Conservation (phyloP, 2,888 invertebrate genomes). For the Leptopterna dolabrata region DNA sequence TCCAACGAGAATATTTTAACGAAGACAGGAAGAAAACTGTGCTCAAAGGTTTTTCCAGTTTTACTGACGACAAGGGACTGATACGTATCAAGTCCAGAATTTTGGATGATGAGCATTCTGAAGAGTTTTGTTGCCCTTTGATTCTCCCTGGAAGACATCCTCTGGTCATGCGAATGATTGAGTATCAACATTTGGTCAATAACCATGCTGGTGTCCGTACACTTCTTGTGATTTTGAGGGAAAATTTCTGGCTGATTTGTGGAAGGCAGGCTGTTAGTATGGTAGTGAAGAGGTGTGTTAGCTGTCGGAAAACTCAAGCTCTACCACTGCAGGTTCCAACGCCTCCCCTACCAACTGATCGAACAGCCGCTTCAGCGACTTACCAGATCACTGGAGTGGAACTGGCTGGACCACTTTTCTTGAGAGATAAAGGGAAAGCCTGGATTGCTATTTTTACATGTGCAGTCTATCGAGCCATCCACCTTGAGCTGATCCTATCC, state of each 20-base stretch:
- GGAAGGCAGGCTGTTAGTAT: conserved; percentile 10
- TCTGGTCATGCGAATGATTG: not conserved
- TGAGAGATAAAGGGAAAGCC: conserved; percentile 51
- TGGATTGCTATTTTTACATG: conserved; percentile 65
- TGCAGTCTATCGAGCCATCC: conserved; percentile 64
- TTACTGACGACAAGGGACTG: not conserved
- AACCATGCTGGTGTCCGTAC: conserved; percentile 25
- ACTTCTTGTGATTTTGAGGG: conserved; percentile 32
- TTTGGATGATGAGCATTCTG: conserved; percentile 13
- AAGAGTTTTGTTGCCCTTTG: conserved; percentile 29
- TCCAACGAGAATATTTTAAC: conserved; percentile 38
- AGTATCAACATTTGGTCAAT: not conserved
- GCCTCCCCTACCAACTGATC: conserved; percentile 56
- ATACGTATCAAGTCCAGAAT: conserved; percentile 27
- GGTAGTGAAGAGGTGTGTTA: conserved; percentile 27
- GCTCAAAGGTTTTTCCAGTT: not conserved
- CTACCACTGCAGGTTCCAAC: not conserved
- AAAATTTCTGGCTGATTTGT: conserved; percentile 30
- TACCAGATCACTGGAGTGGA: conserved; percentile 63
- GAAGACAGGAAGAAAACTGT: not conserved
- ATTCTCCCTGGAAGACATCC: not conserved
- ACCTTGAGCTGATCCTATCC: conserved; percentile 64
- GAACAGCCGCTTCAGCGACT: conserved; percentile 55
- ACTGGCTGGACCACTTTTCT: conserved; percentile 63
- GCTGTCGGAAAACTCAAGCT: not conserved